phyloP scores from a whole-genome alignment of 2,797 vertebrate genomes.

The Microtus obscurus region DNA sequence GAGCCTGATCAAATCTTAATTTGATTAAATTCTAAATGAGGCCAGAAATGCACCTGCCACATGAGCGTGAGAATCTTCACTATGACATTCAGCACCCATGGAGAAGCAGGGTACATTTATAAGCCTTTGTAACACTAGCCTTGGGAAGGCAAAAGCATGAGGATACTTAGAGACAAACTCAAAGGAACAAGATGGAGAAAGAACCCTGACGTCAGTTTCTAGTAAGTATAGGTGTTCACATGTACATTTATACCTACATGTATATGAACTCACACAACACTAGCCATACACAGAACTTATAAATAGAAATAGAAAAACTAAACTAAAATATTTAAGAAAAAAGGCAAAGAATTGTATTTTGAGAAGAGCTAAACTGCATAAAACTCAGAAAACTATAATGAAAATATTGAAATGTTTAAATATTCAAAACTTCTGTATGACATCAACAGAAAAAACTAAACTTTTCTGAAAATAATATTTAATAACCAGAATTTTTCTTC shows the following conservation, averaged over 20 bases:
- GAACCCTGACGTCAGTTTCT: neutral
- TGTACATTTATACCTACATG: neutral
- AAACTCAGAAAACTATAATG: neutral
- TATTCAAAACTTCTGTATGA: neutral
- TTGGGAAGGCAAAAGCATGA: neutral
- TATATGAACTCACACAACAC: neutral
- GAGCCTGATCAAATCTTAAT: neutral
- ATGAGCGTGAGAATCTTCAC: neutral
- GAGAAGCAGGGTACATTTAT: neutral
- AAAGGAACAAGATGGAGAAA: neutral
- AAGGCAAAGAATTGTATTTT: neutral
- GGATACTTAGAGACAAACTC: neutral
- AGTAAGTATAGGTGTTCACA: neutral
- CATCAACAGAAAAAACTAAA: neutral
- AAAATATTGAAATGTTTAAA: constrained; percentile 10
- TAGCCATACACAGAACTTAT: neutral
- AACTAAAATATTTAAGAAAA: neutral
- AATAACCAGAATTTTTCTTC: neutral
- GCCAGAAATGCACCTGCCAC: neutral
- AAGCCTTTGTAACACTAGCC: too few species aligned
- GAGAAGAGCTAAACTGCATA: neutral
- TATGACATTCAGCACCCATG: accelerated
- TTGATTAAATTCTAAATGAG: neutral
- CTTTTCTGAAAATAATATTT: neutral
- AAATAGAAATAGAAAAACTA: neutral